Percentiles rank a stretch among this genome's conserved stretches.
These are phyloP conservation scores for Epinephelus awoara DNA, from an alignment of 2,797 vertebrate genomes.

Conservation along the genomic window DNA sequence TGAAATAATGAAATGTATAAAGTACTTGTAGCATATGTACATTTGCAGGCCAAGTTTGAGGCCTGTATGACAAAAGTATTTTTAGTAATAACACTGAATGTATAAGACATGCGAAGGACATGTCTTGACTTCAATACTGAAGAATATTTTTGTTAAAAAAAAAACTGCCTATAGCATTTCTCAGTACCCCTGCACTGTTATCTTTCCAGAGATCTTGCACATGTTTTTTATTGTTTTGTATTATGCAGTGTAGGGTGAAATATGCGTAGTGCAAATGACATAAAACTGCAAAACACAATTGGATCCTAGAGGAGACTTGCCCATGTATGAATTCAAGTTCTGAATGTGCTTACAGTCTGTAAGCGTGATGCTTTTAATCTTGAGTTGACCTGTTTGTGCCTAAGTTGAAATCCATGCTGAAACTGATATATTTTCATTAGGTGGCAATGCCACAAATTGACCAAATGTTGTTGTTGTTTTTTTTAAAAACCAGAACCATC, in stretches of 20 bases:
- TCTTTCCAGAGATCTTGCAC: slow-evolving; percentile 87
- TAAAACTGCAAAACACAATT: slow-evolving; percentile 65
- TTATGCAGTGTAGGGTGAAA: slow-evolving; percentile 86
- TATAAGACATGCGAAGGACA: slow-evolving; percentile 88
- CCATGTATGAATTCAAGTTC: slow-evolving; percentile 62
- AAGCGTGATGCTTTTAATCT: slow-evolving; percentile 32
- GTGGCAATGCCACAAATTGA: slow-evolving; percentile 45
- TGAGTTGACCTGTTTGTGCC: slow-evolving; percentile 71
- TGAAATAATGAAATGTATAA: slow-evolving; percentile 92
- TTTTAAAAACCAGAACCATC: slow-evolving; percentile 17
- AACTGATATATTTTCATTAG: slow-evolving; percentile 49
- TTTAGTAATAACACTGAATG: slow-evolving; percentile 99
- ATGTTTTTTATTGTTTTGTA: slow-evolving; percentile 87
- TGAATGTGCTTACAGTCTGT: slow-evolving; percentile 48
- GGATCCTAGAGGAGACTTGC: slow-evolving; percentile 75
- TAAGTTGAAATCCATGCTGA: slow-evolving; percentile 64
- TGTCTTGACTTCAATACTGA: slow-evolving; percentile 89
- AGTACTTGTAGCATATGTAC: slow-evolving; percentile 98
- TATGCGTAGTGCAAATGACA: slow-evolving; percentile 76
- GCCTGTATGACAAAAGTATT: slow-evolving; percentile 93
- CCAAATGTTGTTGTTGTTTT: slow-evolving; percentile 43
- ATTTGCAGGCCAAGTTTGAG: slow-evolving; percentile 89
- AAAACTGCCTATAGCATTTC: slow-evolving; percentile 78
- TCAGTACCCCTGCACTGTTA: slow-evolving; percentile 87
- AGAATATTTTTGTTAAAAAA: slow-evolving; percentile 90